A percentile compares a stretch with the other conserved stretches of the same genome.
phyloP scores from a whole-genome alignment of 2,888 invertebrate species.

The Acanthopleura granulata region DNA sequence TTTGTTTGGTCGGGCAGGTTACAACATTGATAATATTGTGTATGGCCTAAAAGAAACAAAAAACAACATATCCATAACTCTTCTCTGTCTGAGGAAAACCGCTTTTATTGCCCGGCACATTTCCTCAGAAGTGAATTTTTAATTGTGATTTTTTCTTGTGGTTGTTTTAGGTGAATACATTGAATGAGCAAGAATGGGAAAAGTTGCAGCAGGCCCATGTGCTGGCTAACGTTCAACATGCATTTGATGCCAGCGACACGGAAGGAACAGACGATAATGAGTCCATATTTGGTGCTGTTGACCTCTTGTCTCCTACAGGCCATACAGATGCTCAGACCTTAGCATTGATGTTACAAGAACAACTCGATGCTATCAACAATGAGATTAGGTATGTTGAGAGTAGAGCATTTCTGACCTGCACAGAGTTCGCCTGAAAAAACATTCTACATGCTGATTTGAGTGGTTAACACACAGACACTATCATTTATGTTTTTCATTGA shows the following conservation, averaged over 20 bases:
- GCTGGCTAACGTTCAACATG: conserved; percentile 91
- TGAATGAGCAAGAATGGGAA: conserved; percentile 88
- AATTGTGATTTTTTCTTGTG: no score
- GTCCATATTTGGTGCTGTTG: conserved; percentile 83
- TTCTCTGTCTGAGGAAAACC: no score
- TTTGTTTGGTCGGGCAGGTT: no score
- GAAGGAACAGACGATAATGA: conserved; percentile 78
- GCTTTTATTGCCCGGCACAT: no score
- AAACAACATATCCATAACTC: no score
- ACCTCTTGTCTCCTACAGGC: conserved; percentile 71
- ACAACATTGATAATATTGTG: no score
- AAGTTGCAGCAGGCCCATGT: conserved; percentile 88
- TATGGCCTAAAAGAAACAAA: no score
- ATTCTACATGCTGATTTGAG: no score
- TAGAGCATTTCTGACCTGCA: neutral
- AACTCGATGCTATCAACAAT: conserved; percentile 99
- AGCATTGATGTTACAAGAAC: conserved; percentile 98
- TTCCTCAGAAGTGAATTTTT: no score
- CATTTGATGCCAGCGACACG: conserved; percentile 84
- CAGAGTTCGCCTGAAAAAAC: no score
- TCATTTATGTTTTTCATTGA: no score
- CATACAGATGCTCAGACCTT: conserved; percentile 94
- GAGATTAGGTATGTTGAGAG: conserved; percentile 81
- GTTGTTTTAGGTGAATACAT: conserved; percentile 63
- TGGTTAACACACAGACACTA: no score